phyloP scores from a whole-genome alignment of 1,140 invertebrate genomes.

The Oreohelix idahoensis region DNA sequence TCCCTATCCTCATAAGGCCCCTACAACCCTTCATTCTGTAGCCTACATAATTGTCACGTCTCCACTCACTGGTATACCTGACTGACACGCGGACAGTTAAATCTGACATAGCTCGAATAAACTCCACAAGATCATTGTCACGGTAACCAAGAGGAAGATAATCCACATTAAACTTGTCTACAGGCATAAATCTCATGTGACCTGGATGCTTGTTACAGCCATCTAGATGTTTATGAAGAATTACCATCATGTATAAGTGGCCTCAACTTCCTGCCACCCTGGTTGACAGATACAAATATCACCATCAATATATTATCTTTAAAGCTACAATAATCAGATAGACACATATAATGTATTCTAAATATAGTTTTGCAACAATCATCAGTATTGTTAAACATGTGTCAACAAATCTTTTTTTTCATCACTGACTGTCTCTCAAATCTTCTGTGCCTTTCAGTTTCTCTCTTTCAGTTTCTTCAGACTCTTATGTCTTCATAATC shows the following conservation, averaged over 20 bases:
- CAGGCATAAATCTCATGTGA: neutral
- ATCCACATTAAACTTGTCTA: neutral
- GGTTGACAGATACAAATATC: no score
- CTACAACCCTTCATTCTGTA: neutral
- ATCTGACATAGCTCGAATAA: neutral
- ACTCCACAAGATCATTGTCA: neutral
- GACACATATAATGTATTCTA: no score
- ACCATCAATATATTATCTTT: no score
- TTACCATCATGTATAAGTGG: neutral
- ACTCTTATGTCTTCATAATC: no score
- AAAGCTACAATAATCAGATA: no score
- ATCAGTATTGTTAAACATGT: no score
- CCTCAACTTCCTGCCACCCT: neutral
- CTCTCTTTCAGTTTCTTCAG: no score
- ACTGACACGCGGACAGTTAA: neutral
- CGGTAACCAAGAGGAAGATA: neutral
- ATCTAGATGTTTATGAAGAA: neutral
- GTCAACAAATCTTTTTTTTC: no score
- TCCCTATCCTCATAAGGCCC: neutral
- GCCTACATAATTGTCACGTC: neutral
- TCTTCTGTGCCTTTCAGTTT: no score
- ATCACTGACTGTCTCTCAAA: no score
- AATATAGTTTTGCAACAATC: no score
- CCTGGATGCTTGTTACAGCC: neutral
- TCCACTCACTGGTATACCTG: neutral